phyloP scores from a whole-genome alignment of 64 coral and sea anemone species.

The Acropora yongei region DNA sequence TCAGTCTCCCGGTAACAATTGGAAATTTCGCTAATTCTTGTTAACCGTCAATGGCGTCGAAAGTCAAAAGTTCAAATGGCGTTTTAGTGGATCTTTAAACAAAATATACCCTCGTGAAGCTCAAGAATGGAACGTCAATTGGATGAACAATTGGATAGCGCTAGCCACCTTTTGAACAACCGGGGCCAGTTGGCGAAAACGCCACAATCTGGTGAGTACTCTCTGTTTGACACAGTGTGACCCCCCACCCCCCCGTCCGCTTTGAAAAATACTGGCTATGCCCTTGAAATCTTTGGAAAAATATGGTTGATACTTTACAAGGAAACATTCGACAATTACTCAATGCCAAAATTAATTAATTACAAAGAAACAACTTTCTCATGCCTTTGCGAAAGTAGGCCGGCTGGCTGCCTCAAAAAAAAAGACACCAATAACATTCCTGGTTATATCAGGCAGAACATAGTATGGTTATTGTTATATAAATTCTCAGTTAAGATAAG shows the following conservation, averaged over 20 bases:
- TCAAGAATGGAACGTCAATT: too few species aligned
- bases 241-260: neutral
- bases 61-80: too few species aligned
- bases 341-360: neutral
- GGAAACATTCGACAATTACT: neutral
- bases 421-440: neutral
- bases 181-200: neutral
- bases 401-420: neutral
- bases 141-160: neutral
- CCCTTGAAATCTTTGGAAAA: neutral
- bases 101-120: too few species aligned
- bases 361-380: conserved; percentile 7
- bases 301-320: neutral
- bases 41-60: too few species aligned
- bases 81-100: too few species aligned
- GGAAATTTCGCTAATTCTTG: too few species aligned
- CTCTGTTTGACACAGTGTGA: conserved; percentile 6
- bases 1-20: too few species aligned
- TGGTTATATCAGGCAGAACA: neutral
- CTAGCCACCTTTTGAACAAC: neutral
- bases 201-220: neutral
- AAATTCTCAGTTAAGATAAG: conserved; percentile 8
- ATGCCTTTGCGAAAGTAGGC: neutral
- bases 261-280: neutral
- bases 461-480: conserved; percentile 4